Evolutionary conservation across 1,140 invertebrate species (phyloP).

Genomic region (Orchestia grillus): DNA sequence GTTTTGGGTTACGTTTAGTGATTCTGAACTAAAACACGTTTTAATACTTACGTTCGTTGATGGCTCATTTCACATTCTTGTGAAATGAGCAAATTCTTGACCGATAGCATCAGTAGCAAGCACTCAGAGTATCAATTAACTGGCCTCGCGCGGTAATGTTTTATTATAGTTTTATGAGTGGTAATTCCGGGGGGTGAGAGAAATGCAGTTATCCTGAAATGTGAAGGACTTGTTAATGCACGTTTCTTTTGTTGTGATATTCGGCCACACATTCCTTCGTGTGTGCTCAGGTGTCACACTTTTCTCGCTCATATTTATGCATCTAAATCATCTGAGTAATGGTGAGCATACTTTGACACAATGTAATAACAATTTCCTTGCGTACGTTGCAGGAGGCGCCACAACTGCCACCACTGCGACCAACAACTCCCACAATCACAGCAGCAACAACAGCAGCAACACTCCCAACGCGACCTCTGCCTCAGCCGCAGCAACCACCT

Average conservation of each 20-base stretch:
- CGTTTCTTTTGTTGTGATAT: not conserved
- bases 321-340: no score
- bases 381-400: conserved; percentile 62
- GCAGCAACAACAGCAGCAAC: conserved; percentile 71
- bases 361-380: not conserved
- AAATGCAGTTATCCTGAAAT: not conserved
- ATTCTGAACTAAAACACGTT: no score
- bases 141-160: not conserved
- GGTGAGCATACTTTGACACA: not conserved
- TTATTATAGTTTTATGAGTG: not conserved
- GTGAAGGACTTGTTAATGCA: not conserved
- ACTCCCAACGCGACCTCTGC: conserved; percentile 84
- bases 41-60: no score
- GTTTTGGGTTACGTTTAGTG: no score
- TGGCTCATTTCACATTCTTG: no score
- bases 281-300: not conserved
- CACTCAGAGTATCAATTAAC: not conserved
- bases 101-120: not conserved
- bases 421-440: conserved; percentile 64
- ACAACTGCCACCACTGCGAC: conserved; percentile 69
- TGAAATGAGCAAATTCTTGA: no score
- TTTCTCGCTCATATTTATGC: no score
- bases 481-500: conserved; percentile 61
- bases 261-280: not conserved
- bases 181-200: not conserved